Base-by-base conservation (phyloP, 1,140 invertebrate genomes). In the Gerris buenoi region DNA sequence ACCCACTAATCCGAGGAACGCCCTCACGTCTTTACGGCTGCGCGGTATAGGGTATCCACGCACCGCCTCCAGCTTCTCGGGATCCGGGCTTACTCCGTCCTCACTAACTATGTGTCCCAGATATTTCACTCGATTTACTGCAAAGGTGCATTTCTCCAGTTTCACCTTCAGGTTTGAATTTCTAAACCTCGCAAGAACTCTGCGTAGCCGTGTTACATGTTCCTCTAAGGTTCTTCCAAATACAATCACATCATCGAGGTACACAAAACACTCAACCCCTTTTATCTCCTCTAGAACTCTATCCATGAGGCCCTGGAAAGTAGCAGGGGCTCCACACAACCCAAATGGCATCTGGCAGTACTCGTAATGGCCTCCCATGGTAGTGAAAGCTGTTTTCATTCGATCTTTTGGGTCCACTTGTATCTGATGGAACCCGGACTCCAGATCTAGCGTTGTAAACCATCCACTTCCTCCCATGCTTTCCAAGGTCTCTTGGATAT, bases 381-480 rank as follows among this genome's bases (percentile, higher is more conserved):
- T 72, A 2, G 69, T 70, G 71, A 83, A 82, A 0, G 79, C 79
- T 0, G 80, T 83, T 73, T 81, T 82, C 10, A 74, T 68, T 3
- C 70, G 75, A 61, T 75, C 73, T 0, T 67, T 33, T 26, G 68
- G 57, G 2, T 76, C 72, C 1, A 84, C 72, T 2, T 73, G 69
- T 2, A 83, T 73, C 69, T 84, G 81, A 70, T 77, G 77, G 70
- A 79, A 83, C 2, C 81, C 81, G 28, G 73, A n/a, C n/a, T n/a
- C n/a, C n/a, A n/a, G n/a, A n/a, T n/a, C n/a, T n/a, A n/a, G n/a
- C n/a, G n/a, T n/a, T n/a, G n/a, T n/a, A n/a, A n/a, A 76, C 64
- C 26, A 73, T 70, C 33, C 69, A 72, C 15, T 68, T 66, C n/a
- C n/a, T n/a, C 10, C n/a, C 10, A n/a, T 56, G 10, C 10, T 56